phyloP scores from a whole-genome alignment of 2,797 vertebrate genomes.

The Vultur gryphus region DNA sequence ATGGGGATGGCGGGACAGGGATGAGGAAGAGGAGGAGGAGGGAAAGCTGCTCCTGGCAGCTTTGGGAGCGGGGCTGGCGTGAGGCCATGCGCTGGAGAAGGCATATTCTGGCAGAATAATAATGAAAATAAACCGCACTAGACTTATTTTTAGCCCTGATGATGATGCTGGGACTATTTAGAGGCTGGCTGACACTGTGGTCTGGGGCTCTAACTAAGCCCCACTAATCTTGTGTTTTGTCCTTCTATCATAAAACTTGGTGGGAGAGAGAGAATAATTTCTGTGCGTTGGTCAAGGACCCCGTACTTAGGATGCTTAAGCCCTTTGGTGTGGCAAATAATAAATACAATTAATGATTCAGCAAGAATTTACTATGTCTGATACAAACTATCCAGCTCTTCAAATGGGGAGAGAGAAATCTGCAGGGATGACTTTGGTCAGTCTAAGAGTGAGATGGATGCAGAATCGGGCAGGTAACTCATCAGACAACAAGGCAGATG shows the following conservation, averaged over 20 bases:
- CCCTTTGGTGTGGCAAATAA: background rate
- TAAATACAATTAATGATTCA: background rate
- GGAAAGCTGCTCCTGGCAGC: background rate
- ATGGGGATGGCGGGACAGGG: background rate
- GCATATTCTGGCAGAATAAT: background rate
- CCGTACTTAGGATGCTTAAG: background rate
- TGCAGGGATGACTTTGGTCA: background rate
- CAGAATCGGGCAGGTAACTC: background rate
- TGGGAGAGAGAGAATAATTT: slow-evolving; percentile 11
- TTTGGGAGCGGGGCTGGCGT: background rate
- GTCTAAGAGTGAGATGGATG: background rate
- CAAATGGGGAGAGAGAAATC: background rate
- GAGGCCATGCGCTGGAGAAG: background rate
- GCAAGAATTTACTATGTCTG: background rate
- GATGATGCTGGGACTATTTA: slow-evolving; percentile 11
- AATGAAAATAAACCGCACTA: background rate
- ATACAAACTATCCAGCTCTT: background rate
- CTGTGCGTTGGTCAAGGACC: background rate
- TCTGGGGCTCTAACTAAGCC: background rate
- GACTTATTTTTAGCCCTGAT: slow-evolving; percentile 38
- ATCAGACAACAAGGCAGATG: background rate
- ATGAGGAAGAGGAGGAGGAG: background rate
- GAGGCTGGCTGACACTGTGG: slow-evolving; percentile 18
- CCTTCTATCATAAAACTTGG: background rate
- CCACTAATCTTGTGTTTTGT: slow-evolving; percentile 8